Evolutionary conservation across 2,113 vertebrate genomes (phyloP).

Genomic region (Tor tambroides): DNA sequence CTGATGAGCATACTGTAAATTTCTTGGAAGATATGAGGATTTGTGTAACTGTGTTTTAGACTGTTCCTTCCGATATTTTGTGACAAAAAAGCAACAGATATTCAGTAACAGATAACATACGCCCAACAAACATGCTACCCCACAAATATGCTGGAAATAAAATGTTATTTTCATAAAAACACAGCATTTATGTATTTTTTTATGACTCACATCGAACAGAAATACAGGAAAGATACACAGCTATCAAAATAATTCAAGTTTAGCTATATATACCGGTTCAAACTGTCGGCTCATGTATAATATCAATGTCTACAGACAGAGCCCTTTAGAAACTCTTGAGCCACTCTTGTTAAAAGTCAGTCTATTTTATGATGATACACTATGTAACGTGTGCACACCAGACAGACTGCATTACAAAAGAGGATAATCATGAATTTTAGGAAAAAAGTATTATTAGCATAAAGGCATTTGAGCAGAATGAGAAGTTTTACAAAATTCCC

Average conservation of each 20-base stretch:
- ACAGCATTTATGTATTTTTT: not conserved
- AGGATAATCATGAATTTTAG: constrained; percentile 39
- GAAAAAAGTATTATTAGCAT: constrained; percentile 66
- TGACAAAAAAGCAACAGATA: not conserved
- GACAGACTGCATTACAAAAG: constrained; percentile 56
- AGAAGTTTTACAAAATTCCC: constrained; percentile 70
- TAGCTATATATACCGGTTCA: not conserved
- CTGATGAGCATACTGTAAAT: not conserved
- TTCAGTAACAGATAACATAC: too few relatives aligned
- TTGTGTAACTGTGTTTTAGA: not conserved
- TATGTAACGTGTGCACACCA: constrained; percentile 40
- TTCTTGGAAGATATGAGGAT: not conserved
- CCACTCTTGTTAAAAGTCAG: constrained; percentile 43
- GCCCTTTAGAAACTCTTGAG: constrained; percentile 49
- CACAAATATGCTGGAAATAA: too few relatives aligned
- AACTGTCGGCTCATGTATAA: constrained; percentile 49
- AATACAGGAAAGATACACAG: not conserved
- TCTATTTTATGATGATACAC: constrained; percentile 64
- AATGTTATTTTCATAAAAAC: not conserved
- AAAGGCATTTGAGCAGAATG: constrained; percentile 67
- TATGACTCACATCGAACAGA: not conserved
- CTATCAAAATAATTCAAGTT: not conserved
- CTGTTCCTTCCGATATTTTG: not conserved
- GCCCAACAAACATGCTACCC: too few relatives aligned
- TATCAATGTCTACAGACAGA: constrained; percentile 29